phyloP scores from a whole-genome alignment of 2,888 invertebrate genomes.

The Galerucella nymphaeae region DNA sequence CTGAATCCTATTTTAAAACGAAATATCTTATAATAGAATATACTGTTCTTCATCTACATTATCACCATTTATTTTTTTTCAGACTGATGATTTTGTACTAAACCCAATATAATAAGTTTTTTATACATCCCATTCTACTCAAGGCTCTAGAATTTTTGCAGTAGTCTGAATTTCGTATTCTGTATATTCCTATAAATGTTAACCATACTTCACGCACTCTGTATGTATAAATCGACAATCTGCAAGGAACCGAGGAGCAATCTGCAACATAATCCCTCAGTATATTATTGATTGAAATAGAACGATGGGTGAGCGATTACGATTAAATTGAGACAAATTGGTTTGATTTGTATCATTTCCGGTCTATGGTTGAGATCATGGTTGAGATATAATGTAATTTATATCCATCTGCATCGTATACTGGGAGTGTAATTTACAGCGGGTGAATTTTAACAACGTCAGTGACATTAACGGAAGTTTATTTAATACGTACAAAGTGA shows the following conservation, averaged over 20 bases:
- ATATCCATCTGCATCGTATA: constrained; percentile 27
- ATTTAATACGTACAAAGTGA: neutral
- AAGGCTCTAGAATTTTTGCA: no score
- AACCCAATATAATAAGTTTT: no score
- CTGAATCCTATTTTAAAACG: no score
- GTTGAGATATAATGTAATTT: constrained; percentile 35
- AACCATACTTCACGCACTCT: neutral
- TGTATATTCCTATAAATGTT: no score
- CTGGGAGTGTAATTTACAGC: neutral
- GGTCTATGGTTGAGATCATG: constrained; percentile 32
- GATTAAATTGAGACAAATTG: constrained; percentile 40
- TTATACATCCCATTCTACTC: no score
- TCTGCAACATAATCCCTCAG: neutral
- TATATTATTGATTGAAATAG: constrained; percentile 27
- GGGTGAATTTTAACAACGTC: neutral
- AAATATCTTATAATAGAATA: no score
- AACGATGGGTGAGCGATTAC: constrained; percentile 29
- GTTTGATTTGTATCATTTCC: constrained; percentile 44
- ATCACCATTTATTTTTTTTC: no score
- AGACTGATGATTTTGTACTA: no score
- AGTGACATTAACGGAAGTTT: neutral
- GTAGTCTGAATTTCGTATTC: no score
- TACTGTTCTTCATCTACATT: no score
- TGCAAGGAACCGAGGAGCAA: neutral
- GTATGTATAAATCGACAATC: neutral